These are phyloP conservation scores for Aplochiton taeniatus DNA, from an alignment of 2,797 vertebrate species.

Conservation along the genomic window DNA sequence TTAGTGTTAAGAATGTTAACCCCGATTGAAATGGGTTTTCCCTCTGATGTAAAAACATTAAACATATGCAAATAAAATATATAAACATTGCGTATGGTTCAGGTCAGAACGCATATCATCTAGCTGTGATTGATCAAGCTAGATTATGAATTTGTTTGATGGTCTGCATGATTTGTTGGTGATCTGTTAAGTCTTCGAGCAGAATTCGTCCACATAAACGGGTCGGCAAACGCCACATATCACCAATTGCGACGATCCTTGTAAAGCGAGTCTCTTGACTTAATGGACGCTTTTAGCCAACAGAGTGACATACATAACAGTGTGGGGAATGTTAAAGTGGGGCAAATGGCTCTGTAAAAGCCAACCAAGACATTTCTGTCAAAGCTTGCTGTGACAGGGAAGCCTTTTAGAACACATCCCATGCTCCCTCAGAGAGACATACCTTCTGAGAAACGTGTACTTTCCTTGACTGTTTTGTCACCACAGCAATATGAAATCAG, in stretches of 20 bases:
- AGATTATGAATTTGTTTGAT: too few species aligned
- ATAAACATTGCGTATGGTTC: too few species aligned
- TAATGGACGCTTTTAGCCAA: constrained; percentile 68
- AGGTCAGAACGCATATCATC: too few species aligned
- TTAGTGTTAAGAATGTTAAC: too few species aligned
- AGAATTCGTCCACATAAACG: constrained; percentile 36
- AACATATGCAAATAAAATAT: too few species aligned
- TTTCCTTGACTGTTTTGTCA: constrained; percentile 61
- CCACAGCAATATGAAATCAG: constrained; percentile 38
- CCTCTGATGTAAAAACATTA: too few species aligned
- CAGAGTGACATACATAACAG: constrained; percentile 64
- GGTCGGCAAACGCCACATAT: constrained; percentile 42
- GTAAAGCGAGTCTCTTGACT: constrained; percentile 43
- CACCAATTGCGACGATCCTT: constrained; percentile 41
- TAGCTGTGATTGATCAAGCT: too few species aligned
- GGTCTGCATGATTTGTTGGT: constrained; percentile 51
- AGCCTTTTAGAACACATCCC: constrained; percentile 37
- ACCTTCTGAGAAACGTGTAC: constrained; percentile 41
- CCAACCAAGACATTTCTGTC: constrained; percentile 59
- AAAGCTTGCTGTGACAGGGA: constrained; percentile 40
- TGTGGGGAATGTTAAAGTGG: constrained; percentile 64
- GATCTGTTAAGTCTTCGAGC: constrained; percentile 23
- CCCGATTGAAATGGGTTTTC: too few species aligned
- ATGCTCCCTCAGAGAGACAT: constrained; percentile 4
- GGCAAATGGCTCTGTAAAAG: constrained; percentile 73